Conservation (phyloP, 2,888 invertebrate genomes). For the Pardosa pseudoannulata region DNA sequence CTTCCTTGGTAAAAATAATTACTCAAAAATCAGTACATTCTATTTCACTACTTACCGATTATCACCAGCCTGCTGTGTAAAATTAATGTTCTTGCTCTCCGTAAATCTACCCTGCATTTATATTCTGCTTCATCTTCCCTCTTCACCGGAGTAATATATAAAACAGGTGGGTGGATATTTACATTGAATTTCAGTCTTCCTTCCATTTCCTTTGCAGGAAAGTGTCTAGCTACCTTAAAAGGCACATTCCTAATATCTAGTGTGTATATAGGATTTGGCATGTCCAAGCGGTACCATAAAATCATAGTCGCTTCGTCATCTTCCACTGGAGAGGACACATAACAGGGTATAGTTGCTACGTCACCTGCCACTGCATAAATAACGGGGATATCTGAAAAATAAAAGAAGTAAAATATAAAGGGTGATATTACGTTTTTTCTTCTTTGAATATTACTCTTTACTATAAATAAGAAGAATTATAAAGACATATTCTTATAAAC, state of each 20-base stretch:
- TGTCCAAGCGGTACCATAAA: background rate
- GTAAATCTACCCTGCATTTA: background rate
- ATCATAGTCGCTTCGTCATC: constrained; percentile 1
- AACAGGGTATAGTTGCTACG: background rate
- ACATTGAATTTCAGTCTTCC: background rate
- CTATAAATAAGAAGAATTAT: too few relatives aligned
- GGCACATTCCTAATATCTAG: background rate
- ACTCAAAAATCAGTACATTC: too few relatives aligned
- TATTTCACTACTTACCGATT: background rate
- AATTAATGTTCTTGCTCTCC: background rate
- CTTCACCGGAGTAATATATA: background rate
- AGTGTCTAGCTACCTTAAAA: background rate
- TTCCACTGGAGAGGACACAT: background rate
- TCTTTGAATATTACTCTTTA: too few relatives aligned
- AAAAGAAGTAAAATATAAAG: too few relatives aligned
- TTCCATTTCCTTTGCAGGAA: constrained; percentile 1
- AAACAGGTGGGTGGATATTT: background rate
- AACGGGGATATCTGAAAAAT: background rate
- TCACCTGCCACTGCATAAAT: background rate
- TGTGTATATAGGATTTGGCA: background rate
- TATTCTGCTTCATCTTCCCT: constrained; percentile 5
- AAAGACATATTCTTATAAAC: too few relatives aligned
- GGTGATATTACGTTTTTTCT: too few relatives aligned
- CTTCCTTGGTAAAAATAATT: too few relatives aligned
- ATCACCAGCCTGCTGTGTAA: background rate